Base-by-base conservation (phyloP, 2,113 vertebrate genomes). In the Gulo gulo region DNA sequence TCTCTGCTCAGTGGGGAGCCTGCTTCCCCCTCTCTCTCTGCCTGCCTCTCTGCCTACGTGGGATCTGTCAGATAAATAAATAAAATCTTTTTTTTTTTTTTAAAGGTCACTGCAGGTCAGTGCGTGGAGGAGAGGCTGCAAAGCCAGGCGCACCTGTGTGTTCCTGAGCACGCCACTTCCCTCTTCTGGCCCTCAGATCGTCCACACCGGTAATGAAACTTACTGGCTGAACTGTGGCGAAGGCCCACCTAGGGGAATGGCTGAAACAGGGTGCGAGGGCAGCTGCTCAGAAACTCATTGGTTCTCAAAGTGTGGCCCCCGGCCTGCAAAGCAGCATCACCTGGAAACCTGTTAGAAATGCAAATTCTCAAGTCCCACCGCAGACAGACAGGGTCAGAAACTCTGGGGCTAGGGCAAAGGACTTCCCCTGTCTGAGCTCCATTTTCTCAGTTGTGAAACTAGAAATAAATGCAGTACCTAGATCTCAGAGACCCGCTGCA, bases 211-310 rank as follows among this genome's bases (percentile, higher is more conserved):
- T 34, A 6, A 36, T 10, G 55, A 71, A 52, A 71, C 47, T 39
- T 18, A 7, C 15, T 8, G 13, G 29, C 84, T 73, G 61, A 8
- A 14, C 0, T 31, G 69, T 2, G 4, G 0, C 6, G 34, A 1
- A 2, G 36, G 39, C 80, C n/a, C 18, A 3, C 9, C 34, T 3
- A 31, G 29, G 69, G 3, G 1, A 74, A 21, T 0, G 1, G 29
- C 23, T 5, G 13, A 55, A 4, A 31, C 34, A 6, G 0, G 1
- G 42, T 76, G 23, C 34, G 2, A 34, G 36, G 78, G 13, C 61
- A 69, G 36, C 2, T 20, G 42, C 59, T 74, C 20, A 6, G 1
- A 47, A 81, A 61, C 23, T 29, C 50, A 2, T 36, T 2, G 39
- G 31, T 31, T 34, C 74, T 81, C 73, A 34, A 23, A 31, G 34